Conservation (phyloP, 2,113 vertebrate genomes). For the Pachyramphus minor region DNA sequence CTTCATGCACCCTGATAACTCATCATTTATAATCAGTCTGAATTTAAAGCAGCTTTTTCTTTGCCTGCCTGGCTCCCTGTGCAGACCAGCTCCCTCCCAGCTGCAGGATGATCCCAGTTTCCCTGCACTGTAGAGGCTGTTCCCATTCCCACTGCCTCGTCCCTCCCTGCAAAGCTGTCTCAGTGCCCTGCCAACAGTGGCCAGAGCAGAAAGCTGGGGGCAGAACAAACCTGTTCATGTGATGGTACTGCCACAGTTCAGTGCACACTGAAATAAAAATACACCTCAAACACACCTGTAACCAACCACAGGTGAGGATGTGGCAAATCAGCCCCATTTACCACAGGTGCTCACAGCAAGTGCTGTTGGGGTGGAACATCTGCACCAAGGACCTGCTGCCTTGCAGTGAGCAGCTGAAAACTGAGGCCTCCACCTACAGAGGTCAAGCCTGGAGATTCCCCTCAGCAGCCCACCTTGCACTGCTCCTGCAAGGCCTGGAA, state of each 20-base stretch:
- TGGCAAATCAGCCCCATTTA: neutral
- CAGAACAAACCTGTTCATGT: neutral
- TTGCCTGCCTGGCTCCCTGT: neutral
- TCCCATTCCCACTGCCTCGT: neutral
- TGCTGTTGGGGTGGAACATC: neutral
- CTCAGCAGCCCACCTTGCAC: neutral
- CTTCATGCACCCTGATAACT: slow-evolving; percentile 28
- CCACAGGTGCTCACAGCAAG: neutral
- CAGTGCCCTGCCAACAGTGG: neutral
- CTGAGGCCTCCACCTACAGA: neutral
- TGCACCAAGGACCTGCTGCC: neutral
- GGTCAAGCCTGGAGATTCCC: neutral
- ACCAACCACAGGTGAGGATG: fast-evolving
- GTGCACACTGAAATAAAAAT: neutral
- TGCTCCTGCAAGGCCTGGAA: neutral
- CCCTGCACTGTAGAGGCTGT: neutral
- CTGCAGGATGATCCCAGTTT: fast-evolving
- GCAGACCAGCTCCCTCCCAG: neutral
- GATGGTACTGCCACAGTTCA: neutral
- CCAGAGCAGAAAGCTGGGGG: neutral
- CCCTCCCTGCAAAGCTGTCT: neutral
- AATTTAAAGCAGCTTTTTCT: neutral
- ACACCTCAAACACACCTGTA: neutral
- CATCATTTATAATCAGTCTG: neutral
- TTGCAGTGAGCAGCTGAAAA: neutral